Evolutionary conservation across 2,888 invertebrate genomes (phyloP), one percentile per base, ranked within the genome.

Genomic region (Creontiades dilutus): DNA sequence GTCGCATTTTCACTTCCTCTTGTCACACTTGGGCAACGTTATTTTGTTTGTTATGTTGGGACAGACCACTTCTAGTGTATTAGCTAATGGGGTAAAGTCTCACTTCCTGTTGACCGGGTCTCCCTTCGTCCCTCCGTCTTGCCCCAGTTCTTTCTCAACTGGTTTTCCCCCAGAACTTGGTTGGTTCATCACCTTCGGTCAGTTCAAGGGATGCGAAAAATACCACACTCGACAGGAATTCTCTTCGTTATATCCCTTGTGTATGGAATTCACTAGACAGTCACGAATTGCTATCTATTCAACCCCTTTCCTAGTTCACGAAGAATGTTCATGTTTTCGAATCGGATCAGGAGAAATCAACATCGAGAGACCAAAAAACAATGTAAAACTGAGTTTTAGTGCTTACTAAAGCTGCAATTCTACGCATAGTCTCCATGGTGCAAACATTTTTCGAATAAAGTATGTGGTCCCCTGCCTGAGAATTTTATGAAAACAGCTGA

Each of bases 31-130:
- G 68, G 19, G 68, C 68, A 68, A 68, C 23, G 23, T 68, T 68
- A 23, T 68, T 68, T 46, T 78, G 78, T 78, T 78, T 78, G 28
- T 28, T 46, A 47, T 78, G 78, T 78, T 78, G 78, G 78, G 78
- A 78, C 78, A 78, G 78, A 47, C 78, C 46, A 47, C 68, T 68
- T 68, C 46, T 46, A n/a, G 78, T 78, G 78, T 78, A 78, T 78
- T 78, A 78, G 78, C 78, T 78, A 78, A 78, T 78, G 78, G 78
- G 46, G 47, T 78, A 78, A 47, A 46, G 78, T 46, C 47, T 78
- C 47, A 78, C 78, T 78, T 78, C 78, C 78, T 78, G 78, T 68
- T 68, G 68, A 23, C 68, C 68, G 23, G 68, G 27, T 23, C 27
- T 23, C 68, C 78, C 37, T n/a, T 78, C 78, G 46, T 47, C 37